A percentile compares a stretch with the other conserved stretches of the same genome.
phyloP scores from a whole-genome alignment of 1,140 invertebrate genomes.

The Pseudomyrmex cubaensis region DNA sequence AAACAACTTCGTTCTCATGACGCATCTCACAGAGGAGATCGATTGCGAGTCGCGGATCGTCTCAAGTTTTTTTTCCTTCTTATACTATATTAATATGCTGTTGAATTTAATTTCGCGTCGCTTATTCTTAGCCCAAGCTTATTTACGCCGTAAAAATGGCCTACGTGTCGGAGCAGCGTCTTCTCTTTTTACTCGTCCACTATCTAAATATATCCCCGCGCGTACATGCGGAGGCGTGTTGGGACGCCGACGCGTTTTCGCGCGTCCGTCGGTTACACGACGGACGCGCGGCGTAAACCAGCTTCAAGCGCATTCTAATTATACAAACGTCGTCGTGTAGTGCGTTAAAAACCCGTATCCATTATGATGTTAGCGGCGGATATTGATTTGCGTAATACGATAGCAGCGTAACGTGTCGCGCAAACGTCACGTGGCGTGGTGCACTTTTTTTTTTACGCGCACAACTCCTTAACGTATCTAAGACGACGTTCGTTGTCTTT shows the following conservation, averaged over 20 bases:
- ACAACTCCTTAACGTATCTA: not conserved
- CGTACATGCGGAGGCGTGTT: not conserved
- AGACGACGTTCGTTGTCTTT: not conserved
- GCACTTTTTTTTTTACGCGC: not conserved
- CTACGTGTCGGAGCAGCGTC: not conserved
- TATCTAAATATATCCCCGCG: slow-evolving; percentile 35
- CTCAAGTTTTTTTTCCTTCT: not conserved
- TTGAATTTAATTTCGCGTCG: not conserved
- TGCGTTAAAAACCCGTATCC: not conserved
- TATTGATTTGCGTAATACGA: too few relatives aligned
- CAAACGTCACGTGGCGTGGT: not conserved
- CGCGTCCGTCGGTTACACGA: not conserved
- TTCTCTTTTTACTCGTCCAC: not conserved
- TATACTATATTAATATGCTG: not conserved
- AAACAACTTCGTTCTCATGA: too few relatives aligned
- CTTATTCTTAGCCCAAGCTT: not conserved
- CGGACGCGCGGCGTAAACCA: not conserved
- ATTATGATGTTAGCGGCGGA: not conserved
- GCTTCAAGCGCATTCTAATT: not conserved
- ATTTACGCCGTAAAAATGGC: slow-evolving; percentile 15
- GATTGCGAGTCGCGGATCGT: too few relatives aligned
- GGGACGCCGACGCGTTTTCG: slow-evolving; percentile 8
- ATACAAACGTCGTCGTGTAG: not conserved
- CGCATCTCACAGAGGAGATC: too few relatives aligned
- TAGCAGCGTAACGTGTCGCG: not conserved